A percentile compares a stretch with the other conserved stretches of the same genome.
phyloP scores from a whole-genome alignment of 2,888 invertebrate genomes.

The Nephrotoma guestfalica region DNA sequence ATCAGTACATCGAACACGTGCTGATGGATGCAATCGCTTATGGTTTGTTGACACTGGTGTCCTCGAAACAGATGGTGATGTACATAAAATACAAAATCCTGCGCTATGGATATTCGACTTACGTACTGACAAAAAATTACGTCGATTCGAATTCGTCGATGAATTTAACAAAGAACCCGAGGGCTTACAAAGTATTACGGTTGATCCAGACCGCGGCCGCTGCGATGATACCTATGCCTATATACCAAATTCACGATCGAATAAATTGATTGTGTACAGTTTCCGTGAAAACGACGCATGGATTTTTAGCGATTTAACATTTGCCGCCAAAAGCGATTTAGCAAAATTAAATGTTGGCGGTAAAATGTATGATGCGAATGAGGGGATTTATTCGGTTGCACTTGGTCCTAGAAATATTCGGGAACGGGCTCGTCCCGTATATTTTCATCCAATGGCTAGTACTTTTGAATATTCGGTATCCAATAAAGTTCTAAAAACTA shows the following conservation, averaged over 20 bases:
- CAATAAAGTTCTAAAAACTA: slow-evolving; percentile 44
- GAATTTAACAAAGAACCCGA: slow-evolving; percentile 27
- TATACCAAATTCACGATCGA: slow-evolving; percentile 36
- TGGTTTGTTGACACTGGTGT: slow-evolving; percentile 71
- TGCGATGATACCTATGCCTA: slow-evolving; percentile 57
- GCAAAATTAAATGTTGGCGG: background rate
- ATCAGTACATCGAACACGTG: slow-evolving; percentile 54
- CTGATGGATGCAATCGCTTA: slow-evolving; percentile 55
- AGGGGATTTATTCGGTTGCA: slow-evolving; percentile 62
- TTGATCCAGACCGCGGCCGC: slow-evolving; percentile 41
- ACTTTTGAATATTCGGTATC: slow-evolving; percentile 50
- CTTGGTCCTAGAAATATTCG: slow-evolving; percentile 34
- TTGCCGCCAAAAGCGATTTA: background rate
- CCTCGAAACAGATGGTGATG: slow-evolving; percentile 47
- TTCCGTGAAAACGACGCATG: slow-evolving; percentile 47
- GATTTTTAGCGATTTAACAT: slow-evolving; percentile 20
- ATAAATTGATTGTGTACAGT: slow-evolving; percentile 32
- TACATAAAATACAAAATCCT: slow-evolving; percentile 35
- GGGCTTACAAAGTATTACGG: slow-evolving; percentile 46
- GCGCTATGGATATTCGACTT: slow-evolving; percentile 53
- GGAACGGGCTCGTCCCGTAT: slow-evolving; percentile 46
- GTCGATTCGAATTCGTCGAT: slow-evolving; percentile 35
- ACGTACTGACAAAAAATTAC: slow-evolving; percentile 42
- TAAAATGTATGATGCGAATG: slow-evolving; percentile 30
- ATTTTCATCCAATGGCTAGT: slow-evolving; percentile 64